Evolutionary conservation across 2,888 invertebrate species (phyloP).

Genomic region (Mongoloraphidia duomilia): DNA sequence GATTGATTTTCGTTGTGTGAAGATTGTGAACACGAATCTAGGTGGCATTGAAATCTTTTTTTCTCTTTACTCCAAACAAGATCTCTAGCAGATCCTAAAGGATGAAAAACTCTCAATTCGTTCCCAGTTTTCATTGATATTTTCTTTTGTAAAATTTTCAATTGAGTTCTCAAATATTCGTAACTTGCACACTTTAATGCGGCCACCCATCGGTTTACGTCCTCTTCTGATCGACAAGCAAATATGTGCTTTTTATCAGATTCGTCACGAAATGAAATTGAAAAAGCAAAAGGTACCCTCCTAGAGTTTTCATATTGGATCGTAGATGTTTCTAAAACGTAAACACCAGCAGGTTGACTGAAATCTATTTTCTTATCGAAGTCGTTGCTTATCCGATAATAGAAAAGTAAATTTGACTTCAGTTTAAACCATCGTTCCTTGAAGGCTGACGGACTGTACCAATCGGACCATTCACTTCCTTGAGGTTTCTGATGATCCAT

Average conservation of each 20-base stretch:
- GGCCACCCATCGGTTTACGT: slow-evolving; percentile 56
- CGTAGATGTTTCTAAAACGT: slow-evolving; percentile 59
- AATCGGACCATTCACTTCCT: slow-evolving; percentile 36
- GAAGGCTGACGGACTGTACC: slow-evolving; percentile 33
- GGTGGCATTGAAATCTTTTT: slow-evolving; percentile 1
- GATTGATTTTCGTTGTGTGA: too few species aligned
- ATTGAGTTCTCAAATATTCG: slow-evolving; percentile 49
- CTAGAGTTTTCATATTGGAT: slow-evolving; percentile 49
- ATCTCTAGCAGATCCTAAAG: not conserved
- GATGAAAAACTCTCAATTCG: slow-evolving; percentile 21
- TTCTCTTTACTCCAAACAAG: slow-evolving; percentile 1
- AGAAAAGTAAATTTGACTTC: slow-evolving; percentile 59
- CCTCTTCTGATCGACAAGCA: slow-evolving; percentile 52
- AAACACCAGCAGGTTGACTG: slow-evolving; percentile 52
- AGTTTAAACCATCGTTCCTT: slow-evolving; percentile 68
- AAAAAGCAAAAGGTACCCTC: slow-evolving; percentile 58
- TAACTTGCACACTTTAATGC: slow-evolving; percentile 55
- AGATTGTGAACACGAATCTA: not conserved
- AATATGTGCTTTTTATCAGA: slow-evolving; percentile 54
- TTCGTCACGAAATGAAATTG: slow-evolving; percentile 52
- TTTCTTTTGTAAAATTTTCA: slow-evolving; percentile 49
- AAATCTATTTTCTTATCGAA: slow-evolving; percentile 47
- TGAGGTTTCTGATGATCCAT: slow-evolving; percentile 53
- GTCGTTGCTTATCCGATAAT: slow-evolving; percentile 52
- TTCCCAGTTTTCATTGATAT: slow-evolving; percentile 53